phyloP scores from a whole-genome alignment of 2,113 vertebrate species.

The Corythaixoides concolor region DNA sequence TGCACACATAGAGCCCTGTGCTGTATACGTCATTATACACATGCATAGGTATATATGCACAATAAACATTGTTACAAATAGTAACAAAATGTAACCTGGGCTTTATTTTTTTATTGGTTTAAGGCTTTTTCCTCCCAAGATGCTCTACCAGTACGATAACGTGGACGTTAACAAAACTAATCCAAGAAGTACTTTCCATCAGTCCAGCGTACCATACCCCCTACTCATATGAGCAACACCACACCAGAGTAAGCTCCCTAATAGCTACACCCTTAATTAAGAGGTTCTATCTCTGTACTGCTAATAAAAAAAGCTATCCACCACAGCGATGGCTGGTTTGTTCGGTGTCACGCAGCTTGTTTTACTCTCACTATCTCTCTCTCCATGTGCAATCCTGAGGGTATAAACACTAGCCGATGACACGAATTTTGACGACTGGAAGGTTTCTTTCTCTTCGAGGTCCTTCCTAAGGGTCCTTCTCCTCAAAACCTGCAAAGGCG shows the following conservation, averaged over 20 bases:
- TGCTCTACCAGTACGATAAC: background rate
- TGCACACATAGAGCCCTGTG: accelerated
- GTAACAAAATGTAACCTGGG: background rate
- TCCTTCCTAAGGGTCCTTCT: background rate
- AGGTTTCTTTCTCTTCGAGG: background rate
- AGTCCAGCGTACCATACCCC: background rate
- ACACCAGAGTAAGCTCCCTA: accelerated
- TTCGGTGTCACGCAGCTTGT: accelerated
- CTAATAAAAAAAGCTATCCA: too few species aligned
- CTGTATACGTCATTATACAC: accelerated
- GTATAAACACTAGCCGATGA: accelerated
- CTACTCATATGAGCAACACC: accelerated
- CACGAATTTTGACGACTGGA: accelerated
- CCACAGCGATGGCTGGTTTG: accelerated
- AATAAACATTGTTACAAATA: background rate
- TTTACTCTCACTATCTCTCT: background rate
- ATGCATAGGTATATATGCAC: accelerated
- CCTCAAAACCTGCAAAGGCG: accelerated
- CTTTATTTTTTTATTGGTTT: background rate
- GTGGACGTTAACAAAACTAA: accelerated
- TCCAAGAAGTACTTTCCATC: accelerated
- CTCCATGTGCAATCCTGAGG: background rate
- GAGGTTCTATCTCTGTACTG: accelerated
- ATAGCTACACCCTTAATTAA: accelerated
- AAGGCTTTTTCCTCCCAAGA: background rate